Evolutionary conservation across 2,888 invertebrate species (phyloP).

Genomic region (Cosmia pyralina): DNA sequence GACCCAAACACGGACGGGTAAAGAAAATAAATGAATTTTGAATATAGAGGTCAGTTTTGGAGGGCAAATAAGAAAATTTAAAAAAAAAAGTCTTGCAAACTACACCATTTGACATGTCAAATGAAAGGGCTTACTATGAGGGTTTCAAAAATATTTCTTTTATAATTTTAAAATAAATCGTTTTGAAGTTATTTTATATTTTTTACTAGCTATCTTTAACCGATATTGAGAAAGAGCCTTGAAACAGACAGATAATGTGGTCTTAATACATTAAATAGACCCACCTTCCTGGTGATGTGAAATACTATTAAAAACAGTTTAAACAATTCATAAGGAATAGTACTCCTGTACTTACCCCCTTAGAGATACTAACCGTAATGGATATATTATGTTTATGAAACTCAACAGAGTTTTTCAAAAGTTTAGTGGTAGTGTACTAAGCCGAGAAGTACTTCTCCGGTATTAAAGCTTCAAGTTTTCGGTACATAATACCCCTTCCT

Average conservation of each 20-base stretch:
- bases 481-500: slow-evolving; percentile 39
- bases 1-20: too few species aligned
- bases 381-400: neutral
- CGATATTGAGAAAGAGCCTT: neutral
- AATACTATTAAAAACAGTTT: neutral
- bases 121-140: too few species aligned
- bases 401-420: slow-evolving; percentile 12
- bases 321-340: neutral
- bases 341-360: neutral
- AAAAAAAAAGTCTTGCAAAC: too few species aligned
- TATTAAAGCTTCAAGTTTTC: slow-evolving; percentile 40
- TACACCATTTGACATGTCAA: too few species aligned
- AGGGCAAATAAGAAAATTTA: too few species aligned
- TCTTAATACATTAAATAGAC: neutral
- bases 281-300: neutral
- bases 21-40: too few species aligned
- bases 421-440: slow-evolving; percentile 18
- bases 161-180: too few species aligned
- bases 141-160: too few species aligned
- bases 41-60: too few species aligned
- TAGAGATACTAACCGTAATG: neutral
- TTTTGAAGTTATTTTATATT: too few species aligned
- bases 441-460: slow-evolving; percentile 15
- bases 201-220: too few species aligned
- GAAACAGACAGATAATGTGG: neutral